Base-by-base conservation (phyloP, 2,113 vertebrate species). In the Sterrhoptilus dennistouni region DNA sequence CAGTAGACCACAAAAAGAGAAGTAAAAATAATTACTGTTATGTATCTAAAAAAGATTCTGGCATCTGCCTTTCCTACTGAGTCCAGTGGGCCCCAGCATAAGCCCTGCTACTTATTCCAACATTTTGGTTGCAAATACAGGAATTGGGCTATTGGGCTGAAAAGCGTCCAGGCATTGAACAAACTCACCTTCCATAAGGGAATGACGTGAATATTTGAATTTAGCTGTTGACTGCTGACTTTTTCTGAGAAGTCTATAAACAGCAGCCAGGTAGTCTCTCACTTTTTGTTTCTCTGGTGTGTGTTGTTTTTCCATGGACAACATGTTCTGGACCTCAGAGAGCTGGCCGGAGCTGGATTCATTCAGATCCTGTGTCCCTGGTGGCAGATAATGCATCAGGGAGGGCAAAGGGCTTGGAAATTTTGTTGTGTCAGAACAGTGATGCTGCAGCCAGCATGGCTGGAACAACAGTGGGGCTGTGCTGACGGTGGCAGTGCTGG, bases 271-370 rank as follows among this genome's bases (percentile, higher is more conserved):
- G 97, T 97, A 96, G 94, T 93, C 76, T 85, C 94, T 95, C 74
- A 66, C 31, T 96, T 94, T 95, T 95, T 89, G 89, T 94, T 92
- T 95, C 95, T 78, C 77, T 83, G 53, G 28, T 88, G 79, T 63
- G 66, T 5, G 72, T 87, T 94, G 75, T 97, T 97, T 97, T 97
- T 97, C 97, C 96, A 93, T 89, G 94, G 79, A 97, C 96, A 96
- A 82, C 69, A 6, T 94, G 97, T 97, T 87, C 96, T 78, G 75
- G 76, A 78, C 81, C 79, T 92, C 10, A 80, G 61, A 80, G 89
- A 54, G 76, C 2, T 95, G 94, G 96, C 76, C 7, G 13, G 50
- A 82, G 87, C 88, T 87, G 8, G 63, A 56, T 89, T 90, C 80
- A 87, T 94, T 95, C 72, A 92, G 80, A 63, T 25, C 1, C 28